Evolutionary conservation across 2,888 invertebrate species (phyloP).

Genomic region (Euzetes globulus): DNA sequence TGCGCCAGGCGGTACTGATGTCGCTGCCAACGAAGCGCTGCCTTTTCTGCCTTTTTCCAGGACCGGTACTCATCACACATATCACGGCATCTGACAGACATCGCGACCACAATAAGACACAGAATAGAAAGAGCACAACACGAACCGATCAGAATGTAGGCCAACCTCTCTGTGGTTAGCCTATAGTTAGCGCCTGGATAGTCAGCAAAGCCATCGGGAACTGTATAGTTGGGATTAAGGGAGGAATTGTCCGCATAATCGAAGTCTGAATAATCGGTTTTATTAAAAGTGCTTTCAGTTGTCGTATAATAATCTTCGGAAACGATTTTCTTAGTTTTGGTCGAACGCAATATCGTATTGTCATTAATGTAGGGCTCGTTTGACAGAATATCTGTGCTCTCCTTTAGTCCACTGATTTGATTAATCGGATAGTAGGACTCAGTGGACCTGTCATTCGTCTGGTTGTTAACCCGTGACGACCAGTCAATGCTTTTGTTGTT

Average conservation of each 20-base stretch:
- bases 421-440: neutral
- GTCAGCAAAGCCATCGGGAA: slow-evolving; percentile 10
- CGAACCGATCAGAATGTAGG: slow-evolving; percentile 37
- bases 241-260: slow-evolving; percentile 12
- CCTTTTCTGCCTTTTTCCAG: slow-evolving; percentile 38
- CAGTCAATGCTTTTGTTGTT: slow-evolving; percentile 21
- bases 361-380: neutral
- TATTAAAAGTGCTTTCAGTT: neutral
- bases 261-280: neutral
- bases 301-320: neutral
- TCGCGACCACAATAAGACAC: slow-evolving; percentile 37
- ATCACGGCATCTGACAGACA: slow-evolving; percentile 38
- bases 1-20: slow-evolving; percentile 29
- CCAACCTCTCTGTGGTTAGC: slow-evolving; percentile 37
- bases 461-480: slow-evolving; percentile 10
- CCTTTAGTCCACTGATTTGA: neutral
- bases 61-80: slow-evolving; percentile 38
- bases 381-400: slow-evolving; percentile 6
- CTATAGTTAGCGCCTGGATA: slow-evolving; percentile 26
- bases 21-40: slow-evolving; percentile 35
- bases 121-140: slow-evolving; percentile 38
- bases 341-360: neutral
- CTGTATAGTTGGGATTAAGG: slow-evolving; percentile 6
- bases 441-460: neutral
- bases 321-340: neutral